Evolutionary conservation across 1,140 invertebrate genomes (phyloP), one percentile per base, ranked within the genome.

Genomic region (Pachyrhynchus sulphureomaculatus): DNA sequence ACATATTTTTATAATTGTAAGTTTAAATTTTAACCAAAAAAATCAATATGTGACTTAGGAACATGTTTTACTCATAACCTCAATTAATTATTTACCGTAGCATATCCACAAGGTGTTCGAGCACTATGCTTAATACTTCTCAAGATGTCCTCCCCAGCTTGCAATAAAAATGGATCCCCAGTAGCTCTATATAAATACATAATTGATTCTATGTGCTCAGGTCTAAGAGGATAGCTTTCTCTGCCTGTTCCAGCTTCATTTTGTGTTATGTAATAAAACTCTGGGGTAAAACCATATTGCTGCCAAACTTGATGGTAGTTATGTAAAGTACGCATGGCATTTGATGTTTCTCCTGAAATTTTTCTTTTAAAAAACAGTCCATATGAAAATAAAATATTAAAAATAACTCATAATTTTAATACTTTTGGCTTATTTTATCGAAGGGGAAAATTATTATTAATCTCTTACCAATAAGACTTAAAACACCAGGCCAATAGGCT

Each of bases 121-220:
- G 95, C 89, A 75, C 89, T 95, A 68, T 94, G 88, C 69, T 95
- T 88, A 62, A 99, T 90, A 65, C 92, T 90, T 70, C 88, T 85
- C 15, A 98, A 73, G 58, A 97, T 91, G 76, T 95, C 91, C 62
- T 93, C 88, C 0, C 92, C 95, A 69, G 97, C 88, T 76, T 95
- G 86, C 36, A 99, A 78, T 58, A 98, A 78, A 74, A 88, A 91
- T 3, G 94, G 93, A 80, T 99, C 96, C 37, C 88, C 86, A 0
- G 96, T 99, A 0, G 95, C 92, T 72, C 90, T 80, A 72, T 98
- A 98, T 9, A 99, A 76, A 76, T 99, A 98, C 93, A 99, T 95
- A 12, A 96, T 87, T 34, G 94, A 97, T 77, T 99, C 97, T 29
- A 96, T 88, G 0, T 99, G 83, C 79, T 99, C 97, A 0, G 97